A percentile compares a stretch with the other conserved stretches of the same genome.
These are phyloP conservation scores for Distichodus sexfasciatus DNA, from an alignment of 2,797 vertebrate species.

Conservation along the genomic window DNA sequence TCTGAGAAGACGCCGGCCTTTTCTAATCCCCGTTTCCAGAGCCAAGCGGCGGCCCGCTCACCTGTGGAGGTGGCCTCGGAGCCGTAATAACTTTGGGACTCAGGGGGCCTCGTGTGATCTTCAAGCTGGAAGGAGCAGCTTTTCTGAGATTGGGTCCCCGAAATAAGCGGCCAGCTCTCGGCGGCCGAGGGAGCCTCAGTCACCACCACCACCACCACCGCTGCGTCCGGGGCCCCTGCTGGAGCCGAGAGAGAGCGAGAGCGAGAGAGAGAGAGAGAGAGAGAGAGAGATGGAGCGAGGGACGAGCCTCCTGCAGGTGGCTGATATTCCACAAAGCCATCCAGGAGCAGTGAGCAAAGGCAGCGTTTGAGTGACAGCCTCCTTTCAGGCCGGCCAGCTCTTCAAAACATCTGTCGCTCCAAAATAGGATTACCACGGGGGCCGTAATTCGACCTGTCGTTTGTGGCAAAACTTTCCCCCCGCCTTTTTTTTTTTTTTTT, in stretches of 20 bases:
- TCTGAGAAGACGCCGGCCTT: conserved; percentile 48
- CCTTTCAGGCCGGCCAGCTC: conserved; percentile 20
- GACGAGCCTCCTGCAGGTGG: conserved; percentile 41
- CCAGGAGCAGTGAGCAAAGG: conserved; percentile 29
- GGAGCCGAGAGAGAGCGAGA: conserved; percentile 37
- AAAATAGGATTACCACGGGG: conserved; percentile 46
- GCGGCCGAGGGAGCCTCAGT: too few relatives aligned
- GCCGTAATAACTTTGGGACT: conserved; percentile 59
- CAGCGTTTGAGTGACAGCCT: conserved; percentile 45
- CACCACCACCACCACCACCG: too few relatives aligned
- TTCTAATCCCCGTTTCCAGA: conserved; percentile 49
- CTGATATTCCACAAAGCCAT: conserved; percentile 46
- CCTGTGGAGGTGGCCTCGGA: conserved; percentile 52
- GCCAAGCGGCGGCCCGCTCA: conserved; percentile 40
- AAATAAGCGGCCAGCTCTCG: conserved; percentile 49
- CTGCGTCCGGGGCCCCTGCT: conserved; percentile 36
- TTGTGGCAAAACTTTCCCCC: conserved; percentile 30
- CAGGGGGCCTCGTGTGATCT: conserved; percentile 56
- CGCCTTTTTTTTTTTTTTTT: conserved; percentile 10
- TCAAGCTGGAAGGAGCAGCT: conserved; percentile 38
- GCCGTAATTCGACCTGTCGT: conserved; percentile 30
- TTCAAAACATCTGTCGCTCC: conserved; percentile 14
- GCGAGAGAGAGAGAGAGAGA: too few relatives aligned
- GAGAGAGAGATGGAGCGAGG: too few relatives aligned
- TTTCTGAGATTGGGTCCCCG: conserved; percentile 45